Evolutionary conservation across 2,888 invertebrate species (phyloP).

Genomic region (Galeruca laticollis): DNA sequence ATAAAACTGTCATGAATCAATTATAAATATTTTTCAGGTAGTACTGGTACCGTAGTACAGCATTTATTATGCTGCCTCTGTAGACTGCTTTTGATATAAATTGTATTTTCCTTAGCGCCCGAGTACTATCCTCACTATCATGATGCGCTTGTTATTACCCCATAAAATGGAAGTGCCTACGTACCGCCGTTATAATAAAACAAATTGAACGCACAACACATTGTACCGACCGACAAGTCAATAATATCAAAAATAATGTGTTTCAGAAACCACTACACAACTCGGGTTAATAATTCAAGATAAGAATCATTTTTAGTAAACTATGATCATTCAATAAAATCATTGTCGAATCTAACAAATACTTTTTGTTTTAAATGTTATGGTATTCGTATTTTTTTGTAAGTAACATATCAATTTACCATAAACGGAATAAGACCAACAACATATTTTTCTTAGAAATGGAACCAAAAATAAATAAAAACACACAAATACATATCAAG

Average conservation of each 20-base stretch:
- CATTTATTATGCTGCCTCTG: neutral
- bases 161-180: neutral
- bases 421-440: too few relatives aligned
- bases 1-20: neutral
- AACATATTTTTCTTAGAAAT: too few relatives aligned
- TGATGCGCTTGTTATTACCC: slow-evolving; percentile 1
- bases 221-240: neutral
- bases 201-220: neutral
- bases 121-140: neutral
- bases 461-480: too few relatives aligned
- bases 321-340: neutral
- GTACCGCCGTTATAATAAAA: neutral
- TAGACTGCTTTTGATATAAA: neutral
- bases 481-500: too few relatives aligned
- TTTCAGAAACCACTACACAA: neutral
- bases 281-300: neutral
- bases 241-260: slow-evolving; percentile 1
- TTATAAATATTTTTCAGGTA: neutral
- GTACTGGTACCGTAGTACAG: neutral
- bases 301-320: neutral
- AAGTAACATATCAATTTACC: too few relatives aligned
- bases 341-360: neutral
- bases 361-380: too few relatives aligned
- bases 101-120: neutral
- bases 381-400: too few relatives aligned